These are phyloP conservation scores for Callospermophilus lateralis DNA, from an alignment of 2,113 vertebrate genomes.

Conservation along the genomic window DNA sequence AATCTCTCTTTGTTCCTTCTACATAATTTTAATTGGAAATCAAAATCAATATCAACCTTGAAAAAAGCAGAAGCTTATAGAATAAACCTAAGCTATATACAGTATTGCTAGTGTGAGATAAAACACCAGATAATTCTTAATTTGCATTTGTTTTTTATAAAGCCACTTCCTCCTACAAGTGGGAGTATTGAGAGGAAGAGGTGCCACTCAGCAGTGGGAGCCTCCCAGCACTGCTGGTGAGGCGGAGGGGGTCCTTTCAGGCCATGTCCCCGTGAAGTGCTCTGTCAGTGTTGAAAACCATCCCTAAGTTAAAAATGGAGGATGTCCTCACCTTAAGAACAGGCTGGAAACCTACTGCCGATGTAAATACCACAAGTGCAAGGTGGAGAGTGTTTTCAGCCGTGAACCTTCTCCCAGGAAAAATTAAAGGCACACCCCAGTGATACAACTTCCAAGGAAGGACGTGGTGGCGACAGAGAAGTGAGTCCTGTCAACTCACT, in stretches of 20 bases:
- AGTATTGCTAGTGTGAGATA: not conserved
- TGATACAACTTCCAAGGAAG: not conserved
- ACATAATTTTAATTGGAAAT: not conserved
- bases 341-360: rapidly evolving
- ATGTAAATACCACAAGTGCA: not conserved
- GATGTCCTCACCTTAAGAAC: not conserved
- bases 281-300: not conserved
- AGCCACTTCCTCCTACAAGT: not conserved
- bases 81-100: not conserved
- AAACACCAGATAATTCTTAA: not conserved
- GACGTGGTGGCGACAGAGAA: rapidly evolving
- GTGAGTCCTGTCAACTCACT: rapidly evolving
- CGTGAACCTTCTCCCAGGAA: not conserved
- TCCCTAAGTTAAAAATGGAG: not conserved
- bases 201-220: rapidly evolving
- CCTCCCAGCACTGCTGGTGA: rapidly evolving
- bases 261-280: not conserved
- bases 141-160: not conserved
- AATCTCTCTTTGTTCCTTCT: not conserved
- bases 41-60: not conserved
- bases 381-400: not conserved
- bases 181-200: not conserved
- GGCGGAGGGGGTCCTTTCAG: rapidly evolving
- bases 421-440: not conserved
- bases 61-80: not conserved